These are phyloP conservation scores for Hippocampus abdominalis DNA, from an alignment of 2,113 vertebrate genomes.

Conservation along the genomic window DNA sequence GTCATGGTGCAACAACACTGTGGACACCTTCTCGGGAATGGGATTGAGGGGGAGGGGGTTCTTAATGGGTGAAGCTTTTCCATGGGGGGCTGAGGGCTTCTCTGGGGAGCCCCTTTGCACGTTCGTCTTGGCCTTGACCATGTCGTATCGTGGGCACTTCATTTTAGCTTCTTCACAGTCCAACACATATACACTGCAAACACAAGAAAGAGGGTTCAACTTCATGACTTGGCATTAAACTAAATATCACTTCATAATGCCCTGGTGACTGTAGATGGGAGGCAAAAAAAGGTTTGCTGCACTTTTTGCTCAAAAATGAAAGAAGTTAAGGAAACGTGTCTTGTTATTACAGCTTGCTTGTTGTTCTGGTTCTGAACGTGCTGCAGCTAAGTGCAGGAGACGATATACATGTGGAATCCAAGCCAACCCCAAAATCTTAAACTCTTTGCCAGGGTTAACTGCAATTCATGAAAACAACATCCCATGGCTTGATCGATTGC, in stretches of 20 bases:
- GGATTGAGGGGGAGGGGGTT: constrained; percentile 35
- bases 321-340: background rate
- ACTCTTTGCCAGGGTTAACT: background rate
- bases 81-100: constrained; percentile 9
- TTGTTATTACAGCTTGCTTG: no score
- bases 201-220: background rate
- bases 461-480: background rate
- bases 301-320: no score
- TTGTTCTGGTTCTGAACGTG: background rate
- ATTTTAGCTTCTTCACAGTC: constrained; percentile 28
- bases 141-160: constrained; percentile 43
- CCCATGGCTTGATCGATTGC: background rate
- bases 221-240: background rate
- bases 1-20: constrained; percentile 1
- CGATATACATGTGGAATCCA: background rate
- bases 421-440: background rate
- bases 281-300: background rate
- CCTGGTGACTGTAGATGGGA: no score
- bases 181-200: constrained; percentile 1
- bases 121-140: constrained; percentile 8
- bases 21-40: constrained; percentile 6
- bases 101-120: constrained; percentile 27
- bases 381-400: background rate
- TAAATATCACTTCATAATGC: background rate
- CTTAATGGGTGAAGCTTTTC: constrained; percentile 46